phyloP scores from a whole-genome alignment of 2,113 vertebrate genomes.

The Hyla sarda region DNA sequence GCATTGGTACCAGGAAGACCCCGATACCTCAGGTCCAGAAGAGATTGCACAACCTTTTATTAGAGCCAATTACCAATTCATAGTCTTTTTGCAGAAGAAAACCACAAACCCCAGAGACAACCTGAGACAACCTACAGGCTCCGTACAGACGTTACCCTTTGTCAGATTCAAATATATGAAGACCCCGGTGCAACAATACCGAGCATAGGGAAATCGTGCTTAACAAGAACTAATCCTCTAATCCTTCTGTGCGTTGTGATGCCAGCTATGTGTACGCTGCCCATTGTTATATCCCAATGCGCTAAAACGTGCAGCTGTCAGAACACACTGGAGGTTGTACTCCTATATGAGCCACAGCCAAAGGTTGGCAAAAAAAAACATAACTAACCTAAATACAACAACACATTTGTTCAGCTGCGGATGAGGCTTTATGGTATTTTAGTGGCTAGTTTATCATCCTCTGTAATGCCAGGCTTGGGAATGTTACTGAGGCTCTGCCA shows the following conservation, averaged over 20 bases:
- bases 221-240: background rate
- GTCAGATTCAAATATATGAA: background rate
- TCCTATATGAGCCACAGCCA: background rate
- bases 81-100: no score
- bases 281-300: background rate
- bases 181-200: background rate
- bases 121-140: background rate
- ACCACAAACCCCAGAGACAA: no score
- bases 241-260: background rate
- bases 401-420: background rate
- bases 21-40: no score
- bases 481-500: background rate
- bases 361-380: background rate
- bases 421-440: background rate
- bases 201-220: background rate
- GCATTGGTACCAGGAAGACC: no score
- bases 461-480: background rate
- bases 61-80: no score
- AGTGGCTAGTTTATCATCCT: background rate
- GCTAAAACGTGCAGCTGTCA: background rate
- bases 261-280: background rate
- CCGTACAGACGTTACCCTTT: background rate
- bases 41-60: no score
- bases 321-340: background rate
- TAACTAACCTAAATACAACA: background rate